These are phyloP conservation scores for Cecidostiba fungosa DNA, from an alignment of 2,888 invertebrate genomes.

Conservation along the genomic window DNA sequence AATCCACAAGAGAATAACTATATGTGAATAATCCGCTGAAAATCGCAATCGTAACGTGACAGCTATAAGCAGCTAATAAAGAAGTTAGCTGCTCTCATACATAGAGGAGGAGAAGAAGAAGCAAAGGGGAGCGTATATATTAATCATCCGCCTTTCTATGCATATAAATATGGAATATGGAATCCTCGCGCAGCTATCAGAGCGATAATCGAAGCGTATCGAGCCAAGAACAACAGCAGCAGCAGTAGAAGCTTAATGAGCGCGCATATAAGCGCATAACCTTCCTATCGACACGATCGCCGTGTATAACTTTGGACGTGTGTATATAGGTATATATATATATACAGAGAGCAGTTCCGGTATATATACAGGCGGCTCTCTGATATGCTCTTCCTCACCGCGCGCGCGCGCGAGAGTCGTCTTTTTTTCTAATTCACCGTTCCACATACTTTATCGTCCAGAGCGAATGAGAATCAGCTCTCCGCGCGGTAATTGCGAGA, in stretches of 20 bases:
- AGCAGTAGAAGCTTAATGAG: neutral
- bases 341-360: no score
- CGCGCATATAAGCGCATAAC: slow-evolving; percentile 8
- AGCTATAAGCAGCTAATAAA: neutral
- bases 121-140: slow-evolving; percentile 1
- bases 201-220: slow-evolving; percentile 63
- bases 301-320: neutral
- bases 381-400: no score
- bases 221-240: neutral
- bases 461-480: slow-evolving; percentile 58
- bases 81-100: neutral
- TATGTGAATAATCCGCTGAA: no score
- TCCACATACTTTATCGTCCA: slow-evolving; percentile 64
- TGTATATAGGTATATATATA: no score
- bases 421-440: slow-evolving; percentile 54
- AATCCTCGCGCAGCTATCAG: slow-evolving; percentile 59
- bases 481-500: slow-evolving; percentile 64
- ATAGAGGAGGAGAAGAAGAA: neutral
- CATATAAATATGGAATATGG: slow-evolving; percentile 64
- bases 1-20: no score
- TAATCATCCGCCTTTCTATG: slow-evolving; percentile 63
- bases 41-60: neutral
- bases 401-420: slow-evolving; percentile 28
- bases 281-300: slow-evolving; percentile 27
- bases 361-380: neutral